A percentile compares a stretch with the other conserved stretches of the same genome.
Conservation (phyloP, 2,797 vertebrate species). For the Petrocephalus schoutedeni region DNA sequence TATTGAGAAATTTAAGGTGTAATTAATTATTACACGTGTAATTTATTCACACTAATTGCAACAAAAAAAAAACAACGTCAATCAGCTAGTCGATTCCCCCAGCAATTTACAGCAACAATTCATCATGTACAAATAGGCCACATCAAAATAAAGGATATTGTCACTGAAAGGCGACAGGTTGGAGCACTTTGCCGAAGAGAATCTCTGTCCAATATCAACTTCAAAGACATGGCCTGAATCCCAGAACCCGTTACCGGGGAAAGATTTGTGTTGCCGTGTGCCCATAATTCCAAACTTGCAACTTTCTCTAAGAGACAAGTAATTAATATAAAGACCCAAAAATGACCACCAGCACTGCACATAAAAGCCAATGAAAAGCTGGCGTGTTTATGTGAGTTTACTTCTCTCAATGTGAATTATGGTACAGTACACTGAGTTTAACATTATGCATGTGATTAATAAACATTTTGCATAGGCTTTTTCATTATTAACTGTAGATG, state of each 20-base stretch:
- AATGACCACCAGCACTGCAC: not conserved
- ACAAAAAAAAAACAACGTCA: slow-evolving; percentile 18
- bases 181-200: slow-evolving; percentile 42
- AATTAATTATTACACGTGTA: slow-evolving; percentile 39
- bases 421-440: not conserved
- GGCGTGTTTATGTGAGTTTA: not conserved
- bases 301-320: slow-evolving; percentile 29
- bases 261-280: slow-evolving; percentile 38
- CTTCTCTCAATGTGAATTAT: not conserved
- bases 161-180: slow-evolving; percentile 35
- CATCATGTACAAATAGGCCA: slow-evolving; percentile 44
- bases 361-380: not conserved
- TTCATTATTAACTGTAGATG: not conserved
- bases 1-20: not conserved
- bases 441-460: not conserved
- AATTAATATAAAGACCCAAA: slow-evolving; percentile 40
- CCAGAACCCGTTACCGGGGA: slow-evolving; percentile 43
- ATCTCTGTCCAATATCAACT: slow-evolving; percentile 49
- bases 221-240: slow-evolving; percentile 49
- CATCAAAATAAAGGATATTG: slow-evolving; percentile 44
- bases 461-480: not conserved
- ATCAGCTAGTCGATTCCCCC: slow-evolving; percentile 30
- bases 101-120: slow-evolving; percentile 36
- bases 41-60: slow-evolving; percentile 32
- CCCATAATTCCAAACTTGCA: slow-evolving; percentile 44